phyloP scores from a whole-genome alignment of 1,140 invertebrate species.

The Galleria mellonella region DNA sequence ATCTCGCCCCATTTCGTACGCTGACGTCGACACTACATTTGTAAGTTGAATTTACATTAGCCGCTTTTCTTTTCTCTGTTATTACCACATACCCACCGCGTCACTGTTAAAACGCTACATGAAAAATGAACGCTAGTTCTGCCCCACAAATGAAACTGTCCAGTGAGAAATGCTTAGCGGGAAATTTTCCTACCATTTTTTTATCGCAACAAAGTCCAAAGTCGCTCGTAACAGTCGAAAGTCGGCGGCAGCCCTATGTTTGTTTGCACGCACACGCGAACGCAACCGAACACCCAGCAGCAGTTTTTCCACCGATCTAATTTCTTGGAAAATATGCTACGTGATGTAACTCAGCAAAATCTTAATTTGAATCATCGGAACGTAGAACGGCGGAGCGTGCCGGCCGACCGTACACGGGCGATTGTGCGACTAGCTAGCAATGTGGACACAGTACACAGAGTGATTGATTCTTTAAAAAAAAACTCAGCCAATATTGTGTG shows the following conservation, averaged over 20 bases:
- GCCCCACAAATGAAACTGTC: background rate
- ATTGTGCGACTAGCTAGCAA: background rate
- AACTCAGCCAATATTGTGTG: no score
- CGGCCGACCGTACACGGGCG: background rate
- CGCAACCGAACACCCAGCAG: constrained; percentile 10
- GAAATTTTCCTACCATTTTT: background rate
- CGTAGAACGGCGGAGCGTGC: constrained; percentile 17
- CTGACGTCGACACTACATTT: no score
- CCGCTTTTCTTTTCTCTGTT: background rate
- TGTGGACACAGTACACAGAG: no score
- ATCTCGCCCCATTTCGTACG: no score
- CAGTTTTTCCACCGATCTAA: constrained; percentile 38
- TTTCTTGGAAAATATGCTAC: constrained; percentile 49
- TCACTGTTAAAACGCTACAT: constrained; percentile 15
- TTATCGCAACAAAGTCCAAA: background rate
- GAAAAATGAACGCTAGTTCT: constrained; percentile 25
- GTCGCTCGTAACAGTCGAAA: background rate
- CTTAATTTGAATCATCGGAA: constrained; percentile 42
- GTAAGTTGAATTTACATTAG: no score
- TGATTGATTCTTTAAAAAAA: no score
- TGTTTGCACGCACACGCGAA: constrained; percentile 16
- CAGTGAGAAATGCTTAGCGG: background rate
- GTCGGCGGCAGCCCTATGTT: constrained; percentile 2
- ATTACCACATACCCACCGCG: constrained; percentile 7
- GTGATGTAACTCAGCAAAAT: constrained; percentile 46